Base-by-base conservation (phyloP, 2,888 invertebrate species). In the Zaprionus obscuricornis region DNA sequence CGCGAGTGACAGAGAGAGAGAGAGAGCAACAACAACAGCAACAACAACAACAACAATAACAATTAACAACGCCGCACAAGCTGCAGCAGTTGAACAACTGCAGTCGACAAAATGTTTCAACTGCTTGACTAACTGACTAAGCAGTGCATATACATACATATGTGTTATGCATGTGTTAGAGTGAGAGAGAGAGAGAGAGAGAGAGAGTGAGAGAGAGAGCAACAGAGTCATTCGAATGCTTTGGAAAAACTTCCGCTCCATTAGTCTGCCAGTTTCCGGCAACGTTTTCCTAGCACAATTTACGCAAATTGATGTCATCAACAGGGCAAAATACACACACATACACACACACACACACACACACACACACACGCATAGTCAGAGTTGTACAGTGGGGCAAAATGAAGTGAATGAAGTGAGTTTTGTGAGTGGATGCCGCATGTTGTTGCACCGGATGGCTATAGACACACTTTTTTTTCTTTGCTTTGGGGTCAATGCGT, bases 291-390 rank as follows among this genome's bases (percentile, higher is more conserved):
- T 69, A 81, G 82, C 82, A 77, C 87, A 87, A 87, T 87, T 87
- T 83, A 83, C 86, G 78, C 84, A 86, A 86, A 87, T 86, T 86
- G 86, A 83, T 86, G 86, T 85, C 85, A 85, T 79, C 85, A 79
- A 70, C 78, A 77, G 78, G 50, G 68, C 56, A 63, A 55, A 57
- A 62, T 40, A 71, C 54, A 54, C 59, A 46, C 36, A 49, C 33
- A 42, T 49, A 37, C 58, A 16, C 14, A 70, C 42, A 42, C 49
- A 18, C 39, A 29, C n/a, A 34, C 27, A 13, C 47, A 43, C 8
- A 37, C 54, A 34, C 37, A n/a, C n/a, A n/a, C n/a, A n/a, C n/a
- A n/a, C n/a, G n/a, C n/a, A n/a, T n/a, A n/a, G n/a, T n/a, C n/a
- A n/a, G n/a, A n/a, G n/a, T n/a, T n/a, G n/a, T n/a, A n/a, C n/a